A percentile compares a stretch with the other conserved stretches of the same genome.
Conservation (phyloP, 2,797 vertebrate genomes). For the Sternotherus odoratus region DNA sequence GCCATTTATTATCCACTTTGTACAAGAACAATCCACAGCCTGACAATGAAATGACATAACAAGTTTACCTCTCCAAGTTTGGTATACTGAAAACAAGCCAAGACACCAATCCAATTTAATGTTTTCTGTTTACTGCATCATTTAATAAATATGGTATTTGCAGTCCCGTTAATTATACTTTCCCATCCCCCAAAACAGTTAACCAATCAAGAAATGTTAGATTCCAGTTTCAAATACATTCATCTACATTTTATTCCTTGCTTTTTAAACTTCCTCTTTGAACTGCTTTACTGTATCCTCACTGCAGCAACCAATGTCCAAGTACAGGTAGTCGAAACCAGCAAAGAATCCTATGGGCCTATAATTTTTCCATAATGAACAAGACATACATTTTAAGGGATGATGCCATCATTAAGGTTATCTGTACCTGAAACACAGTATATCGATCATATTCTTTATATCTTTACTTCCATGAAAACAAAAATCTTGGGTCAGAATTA, state of each 20-base stretch:
- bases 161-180: not conserved
- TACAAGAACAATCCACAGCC: accelerated
- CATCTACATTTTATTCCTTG: not conserved
- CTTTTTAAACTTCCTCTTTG: not conserved
- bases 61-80: not conserved
- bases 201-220: not conserved
- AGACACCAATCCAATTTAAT: not conserved
- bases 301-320: not conserved
- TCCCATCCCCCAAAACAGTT: not conserved
- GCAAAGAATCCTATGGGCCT: not conserved
- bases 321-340: not conserved
- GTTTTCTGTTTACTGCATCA: not conserved
- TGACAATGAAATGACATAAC: not conserved
- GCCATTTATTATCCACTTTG: not conserved
- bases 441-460: not conserved
- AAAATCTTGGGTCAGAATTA: not conserved
- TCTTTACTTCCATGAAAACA: not conserved
- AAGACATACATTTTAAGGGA: not conserved
- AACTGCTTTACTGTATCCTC: not conserved
- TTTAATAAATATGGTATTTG: not conserved
- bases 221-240: not conserved
- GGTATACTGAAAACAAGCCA: not conserved
- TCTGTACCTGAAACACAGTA: not conserved
- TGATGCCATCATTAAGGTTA: not conserved
- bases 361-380: not conserved